These are phyloP conservation scores for Xanthia togata DNA, from an alignment of 2,888 invertebrate genomes.

Conservation along the genomic window DNA sequence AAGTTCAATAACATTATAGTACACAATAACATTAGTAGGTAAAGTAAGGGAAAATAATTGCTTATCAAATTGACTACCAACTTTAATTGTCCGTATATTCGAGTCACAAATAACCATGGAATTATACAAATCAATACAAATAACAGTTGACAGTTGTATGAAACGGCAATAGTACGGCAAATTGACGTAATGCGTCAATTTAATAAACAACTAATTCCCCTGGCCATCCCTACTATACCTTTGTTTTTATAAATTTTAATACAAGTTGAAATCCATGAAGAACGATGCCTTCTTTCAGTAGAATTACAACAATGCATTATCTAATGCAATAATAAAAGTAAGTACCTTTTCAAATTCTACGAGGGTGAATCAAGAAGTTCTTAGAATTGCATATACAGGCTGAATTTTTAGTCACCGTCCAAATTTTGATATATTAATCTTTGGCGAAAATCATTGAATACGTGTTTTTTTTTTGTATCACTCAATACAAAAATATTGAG, in stretches of 20 bases:
- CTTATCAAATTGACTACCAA: neutral
- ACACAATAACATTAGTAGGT: neutral
- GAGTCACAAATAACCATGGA: no score
- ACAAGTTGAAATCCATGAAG: neutral
- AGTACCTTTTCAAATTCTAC: neutral
- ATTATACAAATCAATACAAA: no score
- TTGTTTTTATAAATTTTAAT: neutral
- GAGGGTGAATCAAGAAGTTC: no score
- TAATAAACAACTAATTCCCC: neutral
- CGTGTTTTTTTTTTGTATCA: no score
- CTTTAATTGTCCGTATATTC: no score
- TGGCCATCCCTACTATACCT: neutral
- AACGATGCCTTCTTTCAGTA: neutral
- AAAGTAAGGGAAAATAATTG: neutral
- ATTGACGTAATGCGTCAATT: neutral
- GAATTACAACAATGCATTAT: neutral
- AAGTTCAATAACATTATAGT: conserved; percentile 16
- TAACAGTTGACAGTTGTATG: no score
- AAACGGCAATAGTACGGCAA: neutral
- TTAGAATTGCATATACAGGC: no score
- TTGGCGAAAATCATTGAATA: no score
- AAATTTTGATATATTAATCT: no score
- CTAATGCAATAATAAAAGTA: neutral
- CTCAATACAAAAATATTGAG: no score
- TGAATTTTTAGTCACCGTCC: no score